These are phyloP conservation scores for Lathronympha strigana DNA, from an alignment of 2,888 invertebrate species.

Conservation along the genomic window DNA sequence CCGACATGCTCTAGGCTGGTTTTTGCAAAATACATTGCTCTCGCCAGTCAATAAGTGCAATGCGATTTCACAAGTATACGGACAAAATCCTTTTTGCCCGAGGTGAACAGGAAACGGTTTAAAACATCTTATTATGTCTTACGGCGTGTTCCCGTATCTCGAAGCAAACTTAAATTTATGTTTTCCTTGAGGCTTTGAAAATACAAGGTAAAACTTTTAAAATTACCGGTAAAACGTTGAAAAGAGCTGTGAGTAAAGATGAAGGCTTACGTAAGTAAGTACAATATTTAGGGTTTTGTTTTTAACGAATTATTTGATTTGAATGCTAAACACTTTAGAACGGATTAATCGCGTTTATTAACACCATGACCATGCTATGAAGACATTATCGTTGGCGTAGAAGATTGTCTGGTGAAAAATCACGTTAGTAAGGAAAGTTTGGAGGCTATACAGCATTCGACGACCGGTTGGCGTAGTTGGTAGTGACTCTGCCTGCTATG, in stretches of 20 bases:
- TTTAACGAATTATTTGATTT: not conserved
- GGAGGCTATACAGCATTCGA: no score
- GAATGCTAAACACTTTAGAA: no score
- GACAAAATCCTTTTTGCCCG: slow-evolving; percentile 37
- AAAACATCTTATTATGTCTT: slow-evolving; percentile 42
- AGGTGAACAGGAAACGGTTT: slow-evolving; percentile 37
- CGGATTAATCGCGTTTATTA: no score
- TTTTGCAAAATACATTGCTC: not conserved
- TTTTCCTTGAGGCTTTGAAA: slow-evolving; percentile 38
- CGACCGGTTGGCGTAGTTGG: no score
- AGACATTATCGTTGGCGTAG: no score
- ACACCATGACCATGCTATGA: no score
- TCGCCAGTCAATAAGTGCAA: slow-evolving; percentile 34
- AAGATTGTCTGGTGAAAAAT: no score
- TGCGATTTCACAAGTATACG: slow-evolving; percentile 31
- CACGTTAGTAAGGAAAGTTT: no score
- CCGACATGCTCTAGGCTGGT: no score
- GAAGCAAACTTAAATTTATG: slow-evolving; percentile 40
- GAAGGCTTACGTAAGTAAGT: not conserved
- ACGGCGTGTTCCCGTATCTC: slow-evolving; percentile 36
- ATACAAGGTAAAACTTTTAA: slow-evolving; percentile 33
- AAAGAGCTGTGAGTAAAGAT: slow-evolving; percentile 7
- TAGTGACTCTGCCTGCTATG: no score
- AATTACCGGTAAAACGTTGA: slow-evolving; percentile 23
- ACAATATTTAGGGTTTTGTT: not conserved